These are phyloP conservation scores for Cataglyphis rosenhaueri DNA, from an alignment of 2,888 invertebrate species.

Conservation along the genomic window DNA sequence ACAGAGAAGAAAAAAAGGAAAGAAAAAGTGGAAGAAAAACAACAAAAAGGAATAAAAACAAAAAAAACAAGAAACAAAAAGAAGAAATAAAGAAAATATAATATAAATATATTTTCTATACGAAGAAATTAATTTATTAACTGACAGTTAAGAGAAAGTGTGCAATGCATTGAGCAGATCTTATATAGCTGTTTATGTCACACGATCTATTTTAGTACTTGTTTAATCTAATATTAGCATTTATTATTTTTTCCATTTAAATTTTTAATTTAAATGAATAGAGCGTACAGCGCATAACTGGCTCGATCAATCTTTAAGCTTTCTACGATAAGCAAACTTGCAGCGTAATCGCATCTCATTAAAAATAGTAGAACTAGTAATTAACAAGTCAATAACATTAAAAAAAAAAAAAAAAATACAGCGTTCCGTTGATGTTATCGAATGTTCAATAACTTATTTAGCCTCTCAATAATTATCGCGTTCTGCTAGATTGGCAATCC, in stretches of 20 bases:
- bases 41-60: too few relatives aligned
- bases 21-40: too few relatives aligned
- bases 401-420: background rate
- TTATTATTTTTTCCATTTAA: slow-evolving; percentile 10
- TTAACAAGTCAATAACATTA: slow-evolving; percentile 32
- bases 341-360: background rate
- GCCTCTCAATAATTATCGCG: background rate
- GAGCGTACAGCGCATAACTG: background rate
- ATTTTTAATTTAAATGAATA: background rate
- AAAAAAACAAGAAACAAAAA: too few relatives aligned
- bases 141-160: slow-evolving; percentile 26
- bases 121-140: background rate
- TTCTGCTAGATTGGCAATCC: slow-evolving; percentile 29
- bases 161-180: background rate
- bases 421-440: slow-evolving; percentile 14
- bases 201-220: slow-evolving; percentile 24
- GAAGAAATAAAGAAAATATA: background rate
- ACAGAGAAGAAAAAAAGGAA: too few relatives aligned
- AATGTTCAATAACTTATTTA: slow-evolving; percentile 33
- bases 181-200: background rate
- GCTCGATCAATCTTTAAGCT: slow-evolving; percentile 8
- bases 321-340: slow-evolving; percentile 20
- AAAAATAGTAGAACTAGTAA: slow-evolving; percentile 15
- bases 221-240: slow-evolving; percentile 34
- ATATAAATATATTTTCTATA: background rate